Evolutionary conservation across 2,888 invertebrate species (phyloP), one percentile per base, ranked within the genome.

Genomic region (Cataglyphis albicans): DNA sequence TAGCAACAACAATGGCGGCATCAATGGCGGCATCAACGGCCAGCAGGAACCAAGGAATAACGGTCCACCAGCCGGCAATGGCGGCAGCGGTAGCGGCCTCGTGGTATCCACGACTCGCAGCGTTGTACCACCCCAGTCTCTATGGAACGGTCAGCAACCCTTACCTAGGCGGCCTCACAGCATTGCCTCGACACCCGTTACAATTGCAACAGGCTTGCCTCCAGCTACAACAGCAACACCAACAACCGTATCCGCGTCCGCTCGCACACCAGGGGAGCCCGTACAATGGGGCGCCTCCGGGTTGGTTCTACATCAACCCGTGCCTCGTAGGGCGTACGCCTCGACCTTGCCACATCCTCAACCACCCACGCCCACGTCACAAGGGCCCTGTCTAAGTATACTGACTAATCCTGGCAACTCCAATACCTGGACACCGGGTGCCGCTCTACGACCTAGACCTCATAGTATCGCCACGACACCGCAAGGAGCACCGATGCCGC

Each of bases 111-210:
- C 89, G 88, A 87, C 89, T 87, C 92, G 93, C 89, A 92, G 91
- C 91, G 90, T 90, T 88, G 73, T 93, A 92, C 93, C 94, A 92
- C 93, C 95, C 89, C 93, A 94, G 74, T 92, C 93, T 86, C 80
- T 94, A 89, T 94, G 94, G 94, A 94, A 94, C 92, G 94, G 93
- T 85, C 90, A 90, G 38, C 92, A 93, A 73, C 92, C 95, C 80
- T 82, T 94, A 92, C 85, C 95, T 86, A 93, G 95, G 87, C 92
- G 96, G 76, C 96, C 97, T 57, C 96, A 96, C 93, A 97, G 96
- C 91, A 96, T 97, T 90, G 96, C 97, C 85, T 95, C 96, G 44
- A 94, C 94, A 85, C 95, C 95, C 87, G 90, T 93, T 91, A 89
- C 90, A 87, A 78, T 83, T 85, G 67, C 90, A 78, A 64, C 92